Evolutionary conservation across 1,140 invertebrate species (phyloP).

Genomic region (Drosophila repletoides): DNA sequence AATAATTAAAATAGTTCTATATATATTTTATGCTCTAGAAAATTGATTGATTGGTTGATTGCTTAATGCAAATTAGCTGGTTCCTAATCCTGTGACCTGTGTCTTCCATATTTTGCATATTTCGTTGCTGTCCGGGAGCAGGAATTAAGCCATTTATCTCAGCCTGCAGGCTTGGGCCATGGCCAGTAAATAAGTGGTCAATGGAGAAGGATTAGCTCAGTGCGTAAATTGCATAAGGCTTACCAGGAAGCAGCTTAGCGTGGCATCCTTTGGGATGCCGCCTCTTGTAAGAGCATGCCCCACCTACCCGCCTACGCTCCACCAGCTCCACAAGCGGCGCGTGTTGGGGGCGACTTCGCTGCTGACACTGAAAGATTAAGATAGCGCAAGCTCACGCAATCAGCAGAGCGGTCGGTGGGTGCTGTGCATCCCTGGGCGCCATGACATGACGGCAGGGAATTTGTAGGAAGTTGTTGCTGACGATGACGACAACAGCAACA

Average conservation of each 20-base stretch:
- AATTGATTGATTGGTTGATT: no score
- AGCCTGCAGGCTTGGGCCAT: background rate
- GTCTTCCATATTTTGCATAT: background rate
- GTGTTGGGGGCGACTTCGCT: conserved; percentile 15
- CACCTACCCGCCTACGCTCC: background rate
- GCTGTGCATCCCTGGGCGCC: conserved; percentile 45
- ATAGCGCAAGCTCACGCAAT: conserved; percentile 55
- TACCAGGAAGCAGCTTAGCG: conserved; percentile 11
- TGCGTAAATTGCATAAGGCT: conserved; percentile 19
- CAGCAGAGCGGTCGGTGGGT: conserved; percentile 36
- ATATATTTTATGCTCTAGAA: no score
- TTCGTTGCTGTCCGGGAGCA: background rate
- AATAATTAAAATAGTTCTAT: no score
- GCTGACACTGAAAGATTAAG: conserved; percentile 61
- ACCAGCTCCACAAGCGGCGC: no score
- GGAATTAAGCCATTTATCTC: conserved; percentile 5
- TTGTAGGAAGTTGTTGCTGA: conserved; percentile 57
- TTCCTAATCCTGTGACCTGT: no score
- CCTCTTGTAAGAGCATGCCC: background rate
- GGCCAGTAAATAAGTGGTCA: conserved; percentile 12
- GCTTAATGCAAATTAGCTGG: no score
- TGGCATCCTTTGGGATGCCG: conserved; percentile 11
- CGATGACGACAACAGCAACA: conserved; percentile 4
- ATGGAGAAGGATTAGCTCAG: conserved; percentile 12
- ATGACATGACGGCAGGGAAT: conserved; percentile 15